These are phyloP conservation scores for Proteles cristata DNA, from an alignment of 2,113 vertebrate species.

Conservation along the genomic window DNA sequence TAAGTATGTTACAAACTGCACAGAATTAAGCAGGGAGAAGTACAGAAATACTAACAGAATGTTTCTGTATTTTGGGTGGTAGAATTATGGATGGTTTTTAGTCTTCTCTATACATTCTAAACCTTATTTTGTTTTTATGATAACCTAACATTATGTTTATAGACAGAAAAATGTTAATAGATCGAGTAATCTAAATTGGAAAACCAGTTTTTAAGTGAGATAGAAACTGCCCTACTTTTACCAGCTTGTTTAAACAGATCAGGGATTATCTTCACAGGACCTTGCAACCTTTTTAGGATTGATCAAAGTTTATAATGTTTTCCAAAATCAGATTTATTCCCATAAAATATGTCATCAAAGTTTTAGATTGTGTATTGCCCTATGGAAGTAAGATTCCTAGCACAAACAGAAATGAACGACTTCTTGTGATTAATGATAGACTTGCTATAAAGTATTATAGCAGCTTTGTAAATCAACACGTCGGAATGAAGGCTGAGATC, in stretches of 20 bases:
- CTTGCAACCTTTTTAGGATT: background rate
- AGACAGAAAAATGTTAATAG: slow-evolving; percentile 24
- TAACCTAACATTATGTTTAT: slow-evolving; percentile 27
- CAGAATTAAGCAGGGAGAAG: slow-evolving; percentile 33
- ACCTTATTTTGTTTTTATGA: slow-evolving; percentile 21
- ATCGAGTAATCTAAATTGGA: background rate
- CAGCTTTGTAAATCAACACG: background rate
- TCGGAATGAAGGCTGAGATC: background rate
- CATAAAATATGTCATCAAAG: background rate
- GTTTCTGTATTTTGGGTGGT: background rate
- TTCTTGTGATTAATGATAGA: background rate
- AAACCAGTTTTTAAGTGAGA: background rate
- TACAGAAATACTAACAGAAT: background rate
- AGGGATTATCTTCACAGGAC: background rate
- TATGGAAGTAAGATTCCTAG: background rate
- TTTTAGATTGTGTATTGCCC: background rate
- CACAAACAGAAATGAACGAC: background rate
- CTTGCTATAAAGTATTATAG: background rate
- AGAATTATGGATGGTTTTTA: background rate
- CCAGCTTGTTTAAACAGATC: background rate
- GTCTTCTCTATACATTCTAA: background rate
- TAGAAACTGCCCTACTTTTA: background rate
- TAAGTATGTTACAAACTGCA: slow-evolving; percentile 8
- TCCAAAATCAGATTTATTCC: background rate
- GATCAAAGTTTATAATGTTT: background rate